A percentile compares a stretch with the other conserved stretches of the same genome.
Evolutionary conservation across 2,797 vertebrate species (phyloP).

Genomic region (Phataginus tricuspis): DNA sequence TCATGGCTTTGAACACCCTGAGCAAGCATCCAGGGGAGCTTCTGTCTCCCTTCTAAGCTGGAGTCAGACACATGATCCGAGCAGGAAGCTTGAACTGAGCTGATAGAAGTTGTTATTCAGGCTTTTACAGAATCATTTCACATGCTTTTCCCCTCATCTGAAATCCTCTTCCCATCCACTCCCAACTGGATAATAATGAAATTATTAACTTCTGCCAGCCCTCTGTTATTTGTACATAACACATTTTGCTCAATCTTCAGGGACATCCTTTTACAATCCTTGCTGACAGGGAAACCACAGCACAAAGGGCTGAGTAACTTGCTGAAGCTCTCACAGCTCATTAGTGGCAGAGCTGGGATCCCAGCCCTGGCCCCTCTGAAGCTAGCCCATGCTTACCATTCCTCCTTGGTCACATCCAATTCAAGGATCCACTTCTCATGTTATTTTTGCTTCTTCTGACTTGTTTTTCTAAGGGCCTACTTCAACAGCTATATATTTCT

Average conservation of each 20-base stretch:
- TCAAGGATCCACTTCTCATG: neutral
- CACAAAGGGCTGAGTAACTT: neutral
- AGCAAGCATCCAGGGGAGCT: neutral
- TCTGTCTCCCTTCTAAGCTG: neutral
- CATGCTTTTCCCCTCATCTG: neutral
- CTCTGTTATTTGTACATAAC: neutral
- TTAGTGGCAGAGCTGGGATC: neutral
- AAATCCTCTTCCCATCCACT: neutral
- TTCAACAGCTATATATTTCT: neutral
- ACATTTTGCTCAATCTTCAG: neutral
- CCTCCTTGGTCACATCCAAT: neutral
- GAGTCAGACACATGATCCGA: neutral
- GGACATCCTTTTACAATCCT: neutral
- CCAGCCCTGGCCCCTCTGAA: neutral
- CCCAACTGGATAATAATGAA: neutral
- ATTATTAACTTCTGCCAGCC: neutral
- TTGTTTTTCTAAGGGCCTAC: neutral
- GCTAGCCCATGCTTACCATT: accelerated
- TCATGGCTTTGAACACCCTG: neutral
- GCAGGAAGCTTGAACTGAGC: neutral
- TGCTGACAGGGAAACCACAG: neutral
- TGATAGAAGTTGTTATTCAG: neutral
- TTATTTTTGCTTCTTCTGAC: neutral
- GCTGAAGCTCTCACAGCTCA: neutral
- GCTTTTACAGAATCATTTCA: neutral